A percentile compares a stretch with the other conserved stretches of the same genome.
These are phyloP conservation scores for Bostrychus sinensis DNA, from an alignment of 2,113 vertebrate genomes.

Conservation along the genomic window DNA sequence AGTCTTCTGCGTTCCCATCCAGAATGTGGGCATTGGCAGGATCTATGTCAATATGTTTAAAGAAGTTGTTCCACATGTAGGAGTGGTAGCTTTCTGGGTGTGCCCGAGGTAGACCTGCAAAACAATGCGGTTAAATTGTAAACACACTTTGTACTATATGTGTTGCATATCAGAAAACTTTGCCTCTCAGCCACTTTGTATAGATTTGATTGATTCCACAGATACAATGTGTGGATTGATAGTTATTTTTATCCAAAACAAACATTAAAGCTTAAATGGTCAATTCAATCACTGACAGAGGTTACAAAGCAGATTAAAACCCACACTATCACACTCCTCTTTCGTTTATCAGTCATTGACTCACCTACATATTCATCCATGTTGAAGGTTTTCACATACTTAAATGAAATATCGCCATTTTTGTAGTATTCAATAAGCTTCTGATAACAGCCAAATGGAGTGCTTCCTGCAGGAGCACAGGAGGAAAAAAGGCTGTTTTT, in stretches of 20 bases:
- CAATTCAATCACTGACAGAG: too few species aligned
- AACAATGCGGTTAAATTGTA: not conserved
- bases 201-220: too few species aligned
- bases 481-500: not conserved
- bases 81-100: slow-evolving; percentile 96
- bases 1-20: slow-evolving; percentile 88
- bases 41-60: slow-evolving; percentile 92
- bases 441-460: slow-evolving; percentile 89
- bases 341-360: slow-evolving; percentile 44
- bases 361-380: slow-evolving; percentile 99
- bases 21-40: slow-evolving; percentile 90
- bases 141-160: too few species aligned
- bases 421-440: slow-evolving; percentile 91
- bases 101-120: slow-evolving; percentile 86
- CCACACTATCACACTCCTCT: too few species aligned
- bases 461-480: slow-evolving; percentile 81
- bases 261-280: too few species aligned
- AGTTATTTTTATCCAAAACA: too few species aligned
- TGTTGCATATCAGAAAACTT: too few species aligned
- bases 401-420: slow-evolving; percentile 91
- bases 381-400: slow-evolving; percentile 97
- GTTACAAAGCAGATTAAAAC: too few species aligned
- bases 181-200: too few species aligned
- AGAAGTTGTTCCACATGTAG: slow-evolving; percentile 99
- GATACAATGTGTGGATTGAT: too few species aligned